Conservation (phyloP, 2,888 invertebrate species). For the Leptogaster cylindrica region DNA sequence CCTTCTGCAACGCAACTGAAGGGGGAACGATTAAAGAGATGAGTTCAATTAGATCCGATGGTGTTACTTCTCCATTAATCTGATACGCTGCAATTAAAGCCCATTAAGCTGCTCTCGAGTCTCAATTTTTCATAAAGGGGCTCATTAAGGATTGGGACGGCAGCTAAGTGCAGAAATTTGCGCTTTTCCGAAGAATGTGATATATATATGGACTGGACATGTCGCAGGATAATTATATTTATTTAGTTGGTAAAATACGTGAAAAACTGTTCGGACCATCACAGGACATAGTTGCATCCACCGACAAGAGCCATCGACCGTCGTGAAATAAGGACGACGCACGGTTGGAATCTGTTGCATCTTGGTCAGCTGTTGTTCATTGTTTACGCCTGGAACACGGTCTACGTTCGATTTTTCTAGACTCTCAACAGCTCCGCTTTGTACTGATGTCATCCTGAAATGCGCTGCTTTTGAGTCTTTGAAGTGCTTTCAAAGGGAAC, state of each 20-base stretch:
- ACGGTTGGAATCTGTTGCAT: too few relatives aligned
- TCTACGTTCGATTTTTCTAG: conserved; percentile 9
- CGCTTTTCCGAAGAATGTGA: too few relatives aligned
- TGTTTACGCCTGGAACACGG: too few relatives aligned
- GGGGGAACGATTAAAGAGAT: conserved; percentile 1
- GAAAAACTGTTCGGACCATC: neutral
- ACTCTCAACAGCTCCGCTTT: neutral
- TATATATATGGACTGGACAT: too few relatives aligned
- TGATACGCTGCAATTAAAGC: conserved; percentile 18
- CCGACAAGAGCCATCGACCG: neutral
- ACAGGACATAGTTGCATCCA: neutral
- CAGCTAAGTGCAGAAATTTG: conserved; percentile 1
- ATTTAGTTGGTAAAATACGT: too few relatives aligned
- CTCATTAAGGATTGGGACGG: neutral
- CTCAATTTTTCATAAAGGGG: conserved; percentile 3
- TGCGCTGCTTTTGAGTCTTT: conserved; percentile 11
- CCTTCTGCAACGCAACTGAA: too few relatives aligned
- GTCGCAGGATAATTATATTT: too few relatives aligned
- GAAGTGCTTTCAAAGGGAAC: neutral
- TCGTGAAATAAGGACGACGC: neutral
- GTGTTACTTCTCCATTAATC: conserved; percentile 13
- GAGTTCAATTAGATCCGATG: neutral
- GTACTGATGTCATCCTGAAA: neutral
- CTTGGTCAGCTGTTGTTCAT: too few relatives aligned
- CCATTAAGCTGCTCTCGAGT: conserved; percentile 1